Evolutionary conservation across 2,113 vertebrate genomes (phyloP), one percentile per base, ranked within the genome.

Genomic region (Alligator mississippiensis): DNA sequence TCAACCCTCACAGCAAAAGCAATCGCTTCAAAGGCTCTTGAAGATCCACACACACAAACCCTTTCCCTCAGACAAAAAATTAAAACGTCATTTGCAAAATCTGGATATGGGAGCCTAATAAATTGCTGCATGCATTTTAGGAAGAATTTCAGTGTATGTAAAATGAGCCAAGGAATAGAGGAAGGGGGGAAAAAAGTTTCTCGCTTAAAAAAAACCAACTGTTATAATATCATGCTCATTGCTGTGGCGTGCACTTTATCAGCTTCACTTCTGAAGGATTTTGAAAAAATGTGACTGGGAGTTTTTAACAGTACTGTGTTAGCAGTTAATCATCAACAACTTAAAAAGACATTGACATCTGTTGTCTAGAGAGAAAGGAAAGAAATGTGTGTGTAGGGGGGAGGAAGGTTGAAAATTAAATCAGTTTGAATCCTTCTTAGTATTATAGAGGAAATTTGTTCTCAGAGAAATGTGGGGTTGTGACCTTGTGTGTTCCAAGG

Each of bases 371-470:
- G 80, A 96, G 79, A 87, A 94, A 93, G 84, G 77, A 90, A 95
- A 86, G 19, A 96, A 93, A 94, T 76, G 88, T 89, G 19, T 2
- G 6, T 10, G 64, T 79, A 30, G 34, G 5, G 25, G 2, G 70
- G 38, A 86, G 72, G 90, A 85, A 58, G 62, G 25, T 28, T 92
- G 81, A 95, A 94, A 96, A 95, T 95, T 66, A 96, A 96, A 95
- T 90, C 92, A 58, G 25, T 89, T 85, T 84, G 84, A 95, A 94
- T 96, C 88, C 77, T 96, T 81, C 77, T 95, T 85, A 90, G 34
- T 91, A 94, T 96, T 95, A 94, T 72, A 86, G 78, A 97, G 96
- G 87, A 96, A 96, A 97, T 97, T 96, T 95, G 91, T 94, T 97
- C 96, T 93, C 92, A 96, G 81, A 96, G 95, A 95, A 97, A 96